Evolutionary conservation across 2,888 invertebrate species (phyloP).

Genomic region (Litoditis marina): DNA sequence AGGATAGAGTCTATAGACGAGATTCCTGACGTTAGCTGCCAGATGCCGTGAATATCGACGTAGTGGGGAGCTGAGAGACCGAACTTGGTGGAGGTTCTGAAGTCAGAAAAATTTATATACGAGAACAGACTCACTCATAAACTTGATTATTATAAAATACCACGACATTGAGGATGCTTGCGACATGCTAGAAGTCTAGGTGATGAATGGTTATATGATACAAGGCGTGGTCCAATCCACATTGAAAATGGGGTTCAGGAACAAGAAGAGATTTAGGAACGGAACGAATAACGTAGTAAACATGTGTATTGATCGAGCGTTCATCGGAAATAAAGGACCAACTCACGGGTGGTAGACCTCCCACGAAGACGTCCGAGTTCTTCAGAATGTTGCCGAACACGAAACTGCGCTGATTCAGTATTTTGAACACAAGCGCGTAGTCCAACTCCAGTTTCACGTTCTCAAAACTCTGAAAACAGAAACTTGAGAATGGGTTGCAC

Average conservation of each 20-base stretch:
- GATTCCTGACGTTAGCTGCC: constrained; percentile 79
- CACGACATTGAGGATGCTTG: no score
- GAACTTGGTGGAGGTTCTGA: constrained; percentile 36
- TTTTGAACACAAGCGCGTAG: constrained; percentile 51
- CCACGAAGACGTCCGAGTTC: constrained; percentile 89
- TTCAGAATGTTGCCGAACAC: constrained; percentile 79
- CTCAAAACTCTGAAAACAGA: constrained; percentile 54
- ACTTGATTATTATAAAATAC: no score
- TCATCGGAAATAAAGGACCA: no score
- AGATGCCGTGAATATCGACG: constrained; percentile 53
- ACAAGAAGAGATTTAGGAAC: neutral
- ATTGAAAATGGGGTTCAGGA: neutral
- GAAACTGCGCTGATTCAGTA: constrained; percentile 81
- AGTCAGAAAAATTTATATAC: neutral
- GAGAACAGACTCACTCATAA: no score
- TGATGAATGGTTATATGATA: no score
- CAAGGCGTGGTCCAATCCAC: neutral
- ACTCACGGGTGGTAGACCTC: constrained; percentile 79
- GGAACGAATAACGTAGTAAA: neutral
- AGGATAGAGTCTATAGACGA: constrained; percentile 75
- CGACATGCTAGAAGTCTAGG: no score
- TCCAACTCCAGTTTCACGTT: constrained; percentile 60
- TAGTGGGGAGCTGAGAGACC: constrained; percentile 55
- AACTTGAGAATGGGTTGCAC: no score
- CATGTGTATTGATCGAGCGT: neutral